Base-by-base conservation (phyloP, 2,113 vertebrate genomes). In the Aptenodytes forsteri region DNA sequence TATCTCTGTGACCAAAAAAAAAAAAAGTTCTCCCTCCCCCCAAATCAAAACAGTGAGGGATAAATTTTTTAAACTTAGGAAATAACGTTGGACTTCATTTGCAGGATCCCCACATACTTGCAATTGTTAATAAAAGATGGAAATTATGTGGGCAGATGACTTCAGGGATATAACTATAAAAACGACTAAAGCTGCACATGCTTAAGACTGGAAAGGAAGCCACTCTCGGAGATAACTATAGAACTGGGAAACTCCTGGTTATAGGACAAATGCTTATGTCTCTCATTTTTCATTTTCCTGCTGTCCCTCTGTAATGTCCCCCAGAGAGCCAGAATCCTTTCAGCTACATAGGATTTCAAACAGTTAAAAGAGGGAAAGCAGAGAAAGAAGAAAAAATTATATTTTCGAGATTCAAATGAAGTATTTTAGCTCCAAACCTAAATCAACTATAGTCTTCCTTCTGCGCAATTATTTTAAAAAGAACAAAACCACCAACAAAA, bases 11-110 rank as follows among this genome's bases (percentile, higher is more conserved):
- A 30, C 16, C 4, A 18, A 47, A 46, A 59, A 13, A 46, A 17
- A 20, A 14, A 54, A 11, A 5, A 14, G 1, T 19, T 72, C 46
- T 67, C 16, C 9, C 23, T 3, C 2, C 1, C 4, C 7, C 3
- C 5, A 56, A 29, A 55, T 50, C 14, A 85, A 78, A 66, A 55
- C 3, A 56, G 7, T 3, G 5, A 52, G 26, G 5, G 11, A 67
- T 8, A 42, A 44, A 49, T 34, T 29, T 89, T 69, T 69, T 52
- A 70, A 83, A 75, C 4, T 27, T 65, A n/a, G 10, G 36, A 83
- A 76, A 64, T 34, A 65, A 34, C 6, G 19, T 6, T 29, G 3
- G 4, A 23, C 16, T 93, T 89, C 23, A 79, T 10, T 55, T 88
- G 5, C 59, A 67, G 34, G 26, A 76, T 72, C 3, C 14, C 8